Conservation (phyloP, 1,140 invertebrate species). For the Tetragonula clypearis region DNA sequence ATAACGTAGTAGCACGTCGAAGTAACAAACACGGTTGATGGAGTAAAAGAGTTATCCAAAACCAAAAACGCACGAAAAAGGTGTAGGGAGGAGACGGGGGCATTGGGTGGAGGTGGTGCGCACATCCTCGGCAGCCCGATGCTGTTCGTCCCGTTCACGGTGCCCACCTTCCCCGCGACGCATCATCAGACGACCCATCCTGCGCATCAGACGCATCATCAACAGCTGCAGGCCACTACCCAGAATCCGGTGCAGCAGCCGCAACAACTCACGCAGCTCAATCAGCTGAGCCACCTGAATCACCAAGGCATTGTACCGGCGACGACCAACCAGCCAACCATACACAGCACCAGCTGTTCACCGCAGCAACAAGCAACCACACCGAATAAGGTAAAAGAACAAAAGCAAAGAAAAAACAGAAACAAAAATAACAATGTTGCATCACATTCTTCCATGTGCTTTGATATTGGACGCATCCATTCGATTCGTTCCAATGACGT, state of each 20-base stretch:
- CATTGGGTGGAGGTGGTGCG: conserved; percentile 82
- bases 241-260: conserved; percentile 72
- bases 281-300: conserved; percentile 79
- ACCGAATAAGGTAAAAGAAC: conserved; percentile 77
- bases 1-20: conserved; percentile 64
- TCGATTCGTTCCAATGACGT: not conserved
- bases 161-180: conserved; percentile 80
- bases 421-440: conserved; percentile 16
- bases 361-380: conserved; percentile 79
- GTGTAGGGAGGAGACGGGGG: conserved; percentile 82
- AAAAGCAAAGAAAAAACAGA: too few species aligned
- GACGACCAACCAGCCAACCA: conserved; percentile 75
- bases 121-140: conserved; percentile 82
- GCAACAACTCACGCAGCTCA: conserved; percentile 75
- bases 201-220: conserved; percentile 79
- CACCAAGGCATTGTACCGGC: conserved; percentile 78
- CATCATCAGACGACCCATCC: conserved; percentile 79
- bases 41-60: conserved; percentile 66
- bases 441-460: not conserved
- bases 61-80: conserved; percentile 73
- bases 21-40: conserved; percentile 67
- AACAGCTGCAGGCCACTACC: conserved; percentile 72
- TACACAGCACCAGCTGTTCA: conserved; percentile 80
- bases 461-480: not conserved
- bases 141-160: conserved; percentile 83